Percentiles rank a stretch among this genome's conserved stretches.
phyloP scores from a whole-genome alignment of 2,888 invertebrate genomes.

The Theretra japonica region DNA sequence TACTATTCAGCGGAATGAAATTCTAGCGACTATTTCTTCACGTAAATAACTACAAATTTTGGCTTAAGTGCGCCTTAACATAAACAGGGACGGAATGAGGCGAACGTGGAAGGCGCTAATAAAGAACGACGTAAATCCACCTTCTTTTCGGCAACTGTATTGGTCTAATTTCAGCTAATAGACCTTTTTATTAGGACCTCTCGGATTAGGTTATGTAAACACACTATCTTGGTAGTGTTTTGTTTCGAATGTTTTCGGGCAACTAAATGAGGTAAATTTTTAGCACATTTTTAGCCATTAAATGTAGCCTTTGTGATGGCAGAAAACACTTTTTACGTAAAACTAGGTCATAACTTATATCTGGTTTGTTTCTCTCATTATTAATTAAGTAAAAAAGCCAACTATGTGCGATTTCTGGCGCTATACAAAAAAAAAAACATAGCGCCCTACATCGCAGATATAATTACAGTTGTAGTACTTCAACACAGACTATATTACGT shows the following conservation, averaged over 20 bases:
- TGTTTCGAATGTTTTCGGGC: not conserved
- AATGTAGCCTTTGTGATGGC: not conserved
- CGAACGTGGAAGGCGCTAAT: constrained; percentile 21
- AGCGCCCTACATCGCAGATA: too few species aligned
- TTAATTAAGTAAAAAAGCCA: too few species aligned
- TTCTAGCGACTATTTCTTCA: not conserved
- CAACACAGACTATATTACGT: too few species aligned
- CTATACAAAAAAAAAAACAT: too few species aligned
- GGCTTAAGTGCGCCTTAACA: constrained; percentile 13
- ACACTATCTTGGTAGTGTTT: constrained; percentile 1
- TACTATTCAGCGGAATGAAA: constrained; percentile 4
- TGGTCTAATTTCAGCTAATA: constrained; percentile 22
- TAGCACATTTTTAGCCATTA: not conserved
- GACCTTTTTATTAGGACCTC: constrained; percentile 5
- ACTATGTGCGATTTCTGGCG: too few species aligned
- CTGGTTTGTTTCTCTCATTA: too few species aligned
- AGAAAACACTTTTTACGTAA: too few species aligned
- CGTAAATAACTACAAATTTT: constrained; percentile 21
- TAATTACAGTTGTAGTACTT: too few species aligned
- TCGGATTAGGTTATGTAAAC: not conserved
- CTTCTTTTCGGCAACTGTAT: constrained; percentile 17
- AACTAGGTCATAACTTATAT: too few species aligned
- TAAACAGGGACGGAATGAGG: constrained; percentile 24
- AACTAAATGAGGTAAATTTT: not conserved
- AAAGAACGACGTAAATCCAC: constrained; percentile 25